phyloP scores from a whole-genome alignment of 1,140 invertebrate species.

The Ceratitis capitata region DNA sequence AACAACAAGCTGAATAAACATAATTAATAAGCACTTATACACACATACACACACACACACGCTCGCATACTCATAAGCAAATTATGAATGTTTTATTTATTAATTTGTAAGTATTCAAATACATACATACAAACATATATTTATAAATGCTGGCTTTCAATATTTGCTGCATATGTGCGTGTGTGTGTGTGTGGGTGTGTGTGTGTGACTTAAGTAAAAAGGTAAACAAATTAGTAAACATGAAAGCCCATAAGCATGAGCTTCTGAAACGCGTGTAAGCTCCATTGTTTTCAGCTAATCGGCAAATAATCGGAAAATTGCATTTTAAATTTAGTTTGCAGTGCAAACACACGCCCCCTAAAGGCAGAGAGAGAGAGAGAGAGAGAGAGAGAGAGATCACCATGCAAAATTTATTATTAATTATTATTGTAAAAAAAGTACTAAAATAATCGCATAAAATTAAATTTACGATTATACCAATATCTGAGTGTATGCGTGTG shows the following conservation, averaged over 20 bases:
- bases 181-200: background rate
- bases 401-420: background rate
- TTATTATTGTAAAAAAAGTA: background rate
- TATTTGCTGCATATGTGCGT: background rate
- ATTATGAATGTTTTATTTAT: background rate
- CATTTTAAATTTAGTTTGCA: background rate
- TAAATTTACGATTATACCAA: background rate
- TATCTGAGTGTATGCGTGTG: background rate
- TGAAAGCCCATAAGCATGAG: background rate
- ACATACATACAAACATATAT: no score
- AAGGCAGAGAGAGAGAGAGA: background rate
- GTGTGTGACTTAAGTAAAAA: background rate
- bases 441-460: background rate
- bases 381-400: background rate
- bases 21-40: background rate
- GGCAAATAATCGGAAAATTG: conserved; percentile 16
- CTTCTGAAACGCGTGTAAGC: background rate
- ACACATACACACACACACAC: background rate
- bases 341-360: background rate
- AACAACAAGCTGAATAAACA: background rate
- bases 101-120: background rate
- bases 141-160: no score
- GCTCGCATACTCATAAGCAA: background rate
- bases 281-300: conserved; percentile 7
- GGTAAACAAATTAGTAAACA: conserved; percentile 23